Base-by-base conservation (phyloP, 2,113 vertebrate species). In the Scomber japonicus region DNA sequence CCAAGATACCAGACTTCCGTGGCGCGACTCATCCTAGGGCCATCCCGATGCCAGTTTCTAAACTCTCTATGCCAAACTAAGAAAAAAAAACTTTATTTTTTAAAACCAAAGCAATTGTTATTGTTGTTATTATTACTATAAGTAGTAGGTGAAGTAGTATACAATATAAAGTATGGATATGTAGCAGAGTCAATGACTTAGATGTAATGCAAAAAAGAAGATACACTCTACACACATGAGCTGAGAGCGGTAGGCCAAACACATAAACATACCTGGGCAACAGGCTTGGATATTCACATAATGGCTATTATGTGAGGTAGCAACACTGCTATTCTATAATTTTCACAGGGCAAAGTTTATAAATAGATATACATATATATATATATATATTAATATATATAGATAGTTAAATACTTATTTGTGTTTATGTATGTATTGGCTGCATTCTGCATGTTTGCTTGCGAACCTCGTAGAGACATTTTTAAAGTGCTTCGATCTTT, bases 81-180 rank as follows among this genome's bases (percentile, higher is more conserved):
- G 77, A 84, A 63, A 77, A 86, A 83, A 74, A 84, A 91, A 82
- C 81, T 93, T 94, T 94, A 92, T 95, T 95, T 95, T 94, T 94
- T 90, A 95, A 95, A 95, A 95, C 95, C 95, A 96, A 95, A 96
- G 95, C 94, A 95, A 95, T 93, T 93, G 87, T 92, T 89, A 90
- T 90, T 86, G 87, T 94, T 93, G 91, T 93, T 89, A 88, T 91
- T 86, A 88, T 87, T 88, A 82, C 64, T 81, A 87, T 87, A 77
- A 78, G 84, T 92, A 75, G 76, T 92, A 69, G 71, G 78, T 85
- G 72, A 92, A 76, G 48, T 89, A 87, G 84, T 88, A 80, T 69
- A 90, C 46, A 84, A 80, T 89, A 92, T 91, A 81, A 92, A 85
- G 77, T 92, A 92, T 92, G 89, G 86, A 95, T 94, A 95, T 95